Base-by-base conservation (phyloP, 2,888 invertebrate species). In the Sisyra nigra region DNA sequence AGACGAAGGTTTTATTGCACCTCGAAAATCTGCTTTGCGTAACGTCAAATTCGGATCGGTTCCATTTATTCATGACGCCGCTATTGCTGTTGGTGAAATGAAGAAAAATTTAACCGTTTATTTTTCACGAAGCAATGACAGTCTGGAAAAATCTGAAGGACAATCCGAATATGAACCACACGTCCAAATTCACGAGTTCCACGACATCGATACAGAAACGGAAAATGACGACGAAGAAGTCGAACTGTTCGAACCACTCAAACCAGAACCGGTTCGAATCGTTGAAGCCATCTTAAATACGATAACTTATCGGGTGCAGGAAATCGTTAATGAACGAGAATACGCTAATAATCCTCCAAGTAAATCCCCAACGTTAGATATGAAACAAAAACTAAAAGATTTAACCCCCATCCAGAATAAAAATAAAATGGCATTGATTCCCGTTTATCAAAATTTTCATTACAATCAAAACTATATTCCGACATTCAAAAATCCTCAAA, bases 231-330 rank as follows among this genome's bases (percentile, higher is more conserved):
- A 46, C 38, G 42, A 48, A 45, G 42, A 45, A 31, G 6, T 33
- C 42, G 48, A 31, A 46, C 45, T 10, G 35, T 44, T 15, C 40
- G 45, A 29, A 31, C 45, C 8, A n/a, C 7, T 14, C 3, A 42
- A 42, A 42, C 53, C 58, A 2, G 61, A 62, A 42, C 49, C 60
- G 1, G 54, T 55, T 39, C 42, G 56, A 30, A 55, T 55, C 2
- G 50, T 52, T 18, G 54, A 51, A 8, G 48, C 48, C n/a, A 53
- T 53, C 39, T 41, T 54, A 31, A 48, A 48, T n/a, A 46, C 48
- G 17, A 52, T 52, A 14, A 51, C 51, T 4, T 48, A 51, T 6
- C 45, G 45, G 24, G 49, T 51, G 7, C 52, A 52, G 11, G 50
- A 51, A 29, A 50, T 50, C 10, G 40, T 50, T 3, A 35, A 39